phyloP scores from a whole-genome alignment of 2,113 vertebrate genomes.

The Edolisoma coerulescens region DNA sequence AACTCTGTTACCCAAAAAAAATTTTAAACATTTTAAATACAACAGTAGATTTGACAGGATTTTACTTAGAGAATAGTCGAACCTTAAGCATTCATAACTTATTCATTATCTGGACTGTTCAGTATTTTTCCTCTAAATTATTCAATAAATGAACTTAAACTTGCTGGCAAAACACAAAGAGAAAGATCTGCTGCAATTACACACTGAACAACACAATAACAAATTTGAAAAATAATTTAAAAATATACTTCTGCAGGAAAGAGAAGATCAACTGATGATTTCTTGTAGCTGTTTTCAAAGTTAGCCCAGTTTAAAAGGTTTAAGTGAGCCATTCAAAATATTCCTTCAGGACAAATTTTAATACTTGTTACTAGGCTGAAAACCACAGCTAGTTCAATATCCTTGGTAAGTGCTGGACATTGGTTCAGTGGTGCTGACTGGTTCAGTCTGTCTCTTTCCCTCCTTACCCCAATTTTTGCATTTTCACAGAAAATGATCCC shows the following conservation, averaged over 20 bases:
- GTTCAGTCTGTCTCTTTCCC: not conserved
- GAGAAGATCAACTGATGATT: not conserved
- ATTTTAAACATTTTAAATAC: not conserved
- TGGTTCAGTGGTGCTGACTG: not conserved
- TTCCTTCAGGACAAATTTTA: not conserved
- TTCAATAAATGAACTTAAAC: not conserved
- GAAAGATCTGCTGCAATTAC: not conserved
- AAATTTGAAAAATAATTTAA: not conserved
- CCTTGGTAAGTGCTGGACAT: not conserved
- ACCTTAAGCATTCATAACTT: not conserved
- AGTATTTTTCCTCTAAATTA: not conserved
- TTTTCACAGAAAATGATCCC: not conserved
- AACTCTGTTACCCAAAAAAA: not conserved
- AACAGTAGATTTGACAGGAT: not conserved
- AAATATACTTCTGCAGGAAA: not conserved
- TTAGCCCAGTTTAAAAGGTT: not conserved
- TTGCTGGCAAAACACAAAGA: not conserved
- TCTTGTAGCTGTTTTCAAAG: not conserved
- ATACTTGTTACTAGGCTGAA: not conserved
- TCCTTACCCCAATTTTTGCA: rapidly evolving
- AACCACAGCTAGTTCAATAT: not conserved
- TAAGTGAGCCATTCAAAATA: not conserved
- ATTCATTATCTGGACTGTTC: not conserved
- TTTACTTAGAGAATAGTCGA: not conserved
- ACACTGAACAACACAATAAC: not conserved